Evolutionary conservation across 1,140 invertebrate species (phyloP).

Genomic region (Planococcus citri): DNA sequence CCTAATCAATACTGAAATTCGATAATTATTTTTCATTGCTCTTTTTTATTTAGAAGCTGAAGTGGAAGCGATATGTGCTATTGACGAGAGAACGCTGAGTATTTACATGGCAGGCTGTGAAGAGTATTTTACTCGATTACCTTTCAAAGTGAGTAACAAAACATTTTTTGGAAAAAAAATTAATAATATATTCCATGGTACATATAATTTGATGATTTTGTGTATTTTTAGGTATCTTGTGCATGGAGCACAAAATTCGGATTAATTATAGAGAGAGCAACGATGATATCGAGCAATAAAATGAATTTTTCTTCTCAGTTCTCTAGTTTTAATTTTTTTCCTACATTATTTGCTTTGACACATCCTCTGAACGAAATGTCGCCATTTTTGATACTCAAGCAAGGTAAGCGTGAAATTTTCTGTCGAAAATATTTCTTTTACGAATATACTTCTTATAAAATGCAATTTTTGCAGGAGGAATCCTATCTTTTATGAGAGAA

Average conservation of each 20-base stretch:
- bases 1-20: neutral
- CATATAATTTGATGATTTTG: neutral
- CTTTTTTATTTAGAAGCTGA: neutral
- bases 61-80: conserved; percentile 45
- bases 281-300: neutral
- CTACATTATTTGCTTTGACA: conserved; percentile 64
- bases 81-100: conserved; percentile 61
- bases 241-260: conserved; percentile 68
- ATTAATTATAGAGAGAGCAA: conserved; percentile 50
- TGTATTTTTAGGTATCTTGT: conserved; percentile 35
- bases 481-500: conserved; percentile 45
- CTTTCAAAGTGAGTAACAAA: conserved; percentile 56
- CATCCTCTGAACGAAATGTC: conserved; percentile 82
- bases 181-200: no score
- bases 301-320: neutral
- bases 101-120: conserved; percentile 67
- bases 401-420: conserved; percentile 33
- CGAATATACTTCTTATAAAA: neutral
- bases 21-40: neutral
- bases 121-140: conserved; percentile 66
- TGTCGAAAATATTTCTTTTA: neutral
- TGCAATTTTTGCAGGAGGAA: conserved; percentile 30
- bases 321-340: conserved; percentile 32
- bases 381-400: conserved; percentile 59
- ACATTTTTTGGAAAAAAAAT: neutral